Conservation (phyloP, 2,113 vertebrate genomes). For the Podilymbus podiceps region DNA sequence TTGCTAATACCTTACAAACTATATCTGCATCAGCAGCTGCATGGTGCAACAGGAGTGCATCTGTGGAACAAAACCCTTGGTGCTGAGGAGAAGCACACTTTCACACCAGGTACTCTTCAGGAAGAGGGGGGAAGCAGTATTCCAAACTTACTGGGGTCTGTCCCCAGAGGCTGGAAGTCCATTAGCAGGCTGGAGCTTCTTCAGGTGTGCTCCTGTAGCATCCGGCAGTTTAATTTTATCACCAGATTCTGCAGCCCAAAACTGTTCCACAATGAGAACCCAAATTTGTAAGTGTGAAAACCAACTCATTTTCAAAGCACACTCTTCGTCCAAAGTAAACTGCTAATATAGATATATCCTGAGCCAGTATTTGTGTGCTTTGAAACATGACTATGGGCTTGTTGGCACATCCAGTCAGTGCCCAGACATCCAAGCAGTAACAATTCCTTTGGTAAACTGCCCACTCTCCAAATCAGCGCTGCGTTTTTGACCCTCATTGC, state of each 20-base stretch:
- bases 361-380: not conserved
- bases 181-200: not conserved
- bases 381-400: not conserved
- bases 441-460: not conserved
- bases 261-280: not conserved
- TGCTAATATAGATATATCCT: not conserved
- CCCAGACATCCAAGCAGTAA: not conserved
- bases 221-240: not conserved
- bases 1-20: not conserved
- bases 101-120: not conserved
- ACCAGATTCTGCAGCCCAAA: not conserved
- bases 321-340: not conserved
- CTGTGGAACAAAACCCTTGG: not conserved
- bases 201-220: not conserved
- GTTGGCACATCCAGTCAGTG: not conserved
- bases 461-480: accelerated
- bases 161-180: not conserved
- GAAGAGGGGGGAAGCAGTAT: not conserved
- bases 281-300: not conserved
- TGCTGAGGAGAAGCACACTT: not conserved
- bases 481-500: not conserved
- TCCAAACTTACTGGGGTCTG: not conserved
- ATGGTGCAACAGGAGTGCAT: not conserved
- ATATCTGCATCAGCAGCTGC: not conserved
- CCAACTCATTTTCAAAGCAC: not conserved